Evolutionary conservation across 2,888 invertebrate genomes (phyloP), one percentile per base, ranked within the genome.

Genomic region (Helleia helle): DNA sequence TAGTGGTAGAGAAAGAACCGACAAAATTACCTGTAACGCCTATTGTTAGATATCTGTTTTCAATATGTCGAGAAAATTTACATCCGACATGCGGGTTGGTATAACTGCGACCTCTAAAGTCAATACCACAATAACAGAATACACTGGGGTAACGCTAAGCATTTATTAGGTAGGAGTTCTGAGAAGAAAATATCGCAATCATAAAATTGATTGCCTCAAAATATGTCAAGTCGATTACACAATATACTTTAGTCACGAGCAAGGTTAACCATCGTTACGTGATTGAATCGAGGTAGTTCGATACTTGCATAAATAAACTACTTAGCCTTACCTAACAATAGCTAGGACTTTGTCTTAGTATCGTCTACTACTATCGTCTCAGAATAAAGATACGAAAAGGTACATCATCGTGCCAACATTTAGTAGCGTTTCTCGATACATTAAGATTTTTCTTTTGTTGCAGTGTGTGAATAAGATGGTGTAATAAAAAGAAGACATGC

Each of bases 401-500:
- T n/a, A n/a, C n/a, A n/a, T n/a, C n/a, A n/a, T n/a, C n/a, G n/a
- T n/a, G n/a, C n/a, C n/a, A n/a, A n/a, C n/a, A n/a, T n/a, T n/a
- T n/a, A n/a, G n/a, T n/a, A n/a, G n/a, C n/a, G n/a, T n/a, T n/a
- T n/a, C n/a, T n/a, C n/a, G n/a, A n/a, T n/a, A n/a, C n/a, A n/a
- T n/a, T n/a, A n/a, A n/a, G n/a, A n/a, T 9, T 30, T 27, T 6
- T 25, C 5, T 52, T 44, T 60, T 59, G 28, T 54, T 58, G 57
- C 44, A 11, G 34, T 43, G 13, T 40, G 11, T 25, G 11, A 12
- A 8, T 18, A 42, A 49, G 13, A 75, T 76, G 77, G 61, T 62
- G 57, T 71, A 54, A 44, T 38, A 26, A 34, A 22, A 44, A 29
- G 31, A 41, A 47, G 67, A 67, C 58, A 91, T 91, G 91, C 89